These are phyloP conservation scores for Danio choprae DNA, from an alignment of 2,797 vertebrate species.

Conservation along the genomic window DNA sequence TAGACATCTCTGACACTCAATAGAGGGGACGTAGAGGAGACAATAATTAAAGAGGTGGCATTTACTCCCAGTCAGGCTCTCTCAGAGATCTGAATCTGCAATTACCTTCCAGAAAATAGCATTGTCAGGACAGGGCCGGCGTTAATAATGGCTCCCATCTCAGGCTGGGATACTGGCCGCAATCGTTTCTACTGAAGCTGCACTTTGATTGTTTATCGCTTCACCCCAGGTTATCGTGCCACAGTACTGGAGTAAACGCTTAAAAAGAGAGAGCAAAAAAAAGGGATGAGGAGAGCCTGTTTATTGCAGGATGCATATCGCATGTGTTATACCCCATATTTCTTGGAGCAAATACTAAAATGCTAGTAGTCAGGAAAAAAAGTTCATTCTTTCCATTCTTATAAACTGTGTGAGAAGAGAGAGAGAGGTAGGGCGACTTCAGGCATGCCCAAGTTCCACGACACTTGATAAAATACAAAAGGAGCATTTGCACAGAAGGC, in stretches of 20 bases:
- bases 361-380: background rate
- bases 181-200: conserved; percentile 82
- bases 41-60: conserved; percentile 92
- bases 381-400: conserved; percentile 32
- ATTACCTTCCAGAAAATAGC: conserved; percentile 88
- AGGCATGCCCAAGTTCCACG: conserved; percentile 71
- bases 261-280: conserved; percentile 46
- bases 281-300: conserved; percentile 60
- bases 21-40: conserved; percentile 83
- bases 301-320: conserved; percentile 45
- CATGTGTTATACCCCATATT: conserved; percentile 16
- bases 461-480: conserved; percentile 84
- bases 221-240: conserved; percentile 75
- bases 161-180: conserved; percentile 74
- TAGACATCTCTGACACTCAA: conserved; percentile 82
- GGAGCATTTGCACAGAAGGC: conserved; percentile 99
- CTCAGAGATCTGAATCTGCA: conserved; percentile 87
- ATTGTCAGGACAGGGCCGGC: conserved; percentile 81
- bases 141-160: conserved; percentile 84
- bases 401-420: background rate
- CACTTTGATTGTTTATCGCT: conserved; percentile 83
- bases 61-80: conserved; percentile 90
- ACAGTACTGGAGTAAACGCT: conserved; percentile 71
- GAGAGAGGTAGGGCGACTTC: conserved; percentile 65
- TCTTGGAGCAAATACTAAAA: conserved; percentile 9